Percentiles rank a stretch among this genome's conserved stretches.
These are phyloP conservation scores for Nemapogon koenigi DNA, from an alignment of 2,888 invertebrate genomes.

Conservation along the genomic window DNA sequence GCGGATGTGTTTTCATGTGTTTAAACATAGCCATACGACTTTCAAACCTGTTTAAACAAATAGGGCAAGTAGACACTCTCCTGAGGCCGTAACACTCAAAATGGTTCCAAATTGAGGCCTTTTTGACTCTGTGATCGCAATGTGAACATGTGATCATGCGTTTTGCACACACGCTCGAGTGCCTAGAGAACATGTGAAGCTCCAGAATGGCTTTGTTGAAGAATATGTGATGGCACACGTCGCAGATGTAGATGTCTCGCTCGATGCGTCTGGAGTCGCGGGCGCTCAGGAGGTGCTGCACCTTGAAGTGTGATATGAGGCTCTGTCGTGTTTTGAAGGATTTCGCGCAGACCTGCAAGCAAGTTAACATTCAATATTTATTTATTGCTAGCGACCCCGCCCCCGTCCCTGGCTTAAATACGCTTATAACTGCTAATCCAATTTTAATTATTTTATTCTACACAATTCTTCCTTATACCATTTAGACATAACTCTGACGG, in stretches of 20 bases:
- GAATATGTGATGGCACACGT: constrained; percentile 28
- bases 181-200: constrained; percentile 22
- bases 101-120: constrained; percentile 24
- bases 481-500: too few species aligned
- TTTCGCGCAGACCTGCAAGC: constrained; percentile 32
- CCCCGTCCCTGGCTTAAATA: too few species aligned
- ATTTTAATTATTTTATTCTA: too few species aligned
- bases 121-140: constrained; percentile 20
- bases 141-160: constrained; percentile 23
- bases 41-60: constrained; percentile 24
- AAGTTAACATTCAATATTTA: constrained; percentile 1
- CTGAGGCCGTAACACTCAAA: constrained; percentile 25
- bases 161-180: constrained; percentile 10
- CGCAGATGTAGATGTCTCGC: constrained; percentile 33
- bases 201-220: constrained; percentile 33
- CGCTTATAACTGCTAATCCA: too few species aligned
- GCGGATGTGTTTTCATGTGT: constrained; percentile 25
- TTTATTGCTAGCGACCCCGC: too few species aligned
- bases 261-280: constrained; percentile 25
- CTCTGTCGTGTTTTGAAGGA: constrained; percentile 12
- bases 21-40: constrained; percentile 15
- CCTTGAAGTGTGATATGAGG: constrained; percentile 27
- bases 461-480: too few species aligned
- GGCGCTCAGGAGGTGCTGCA: constrained; percentile 27
- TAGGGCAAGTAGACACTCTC: constrained; percentile 26